phyloP scores from a whole-genome alignment of 2,888 invertebrate species.

The Polymixis flavicincta region DNA sequence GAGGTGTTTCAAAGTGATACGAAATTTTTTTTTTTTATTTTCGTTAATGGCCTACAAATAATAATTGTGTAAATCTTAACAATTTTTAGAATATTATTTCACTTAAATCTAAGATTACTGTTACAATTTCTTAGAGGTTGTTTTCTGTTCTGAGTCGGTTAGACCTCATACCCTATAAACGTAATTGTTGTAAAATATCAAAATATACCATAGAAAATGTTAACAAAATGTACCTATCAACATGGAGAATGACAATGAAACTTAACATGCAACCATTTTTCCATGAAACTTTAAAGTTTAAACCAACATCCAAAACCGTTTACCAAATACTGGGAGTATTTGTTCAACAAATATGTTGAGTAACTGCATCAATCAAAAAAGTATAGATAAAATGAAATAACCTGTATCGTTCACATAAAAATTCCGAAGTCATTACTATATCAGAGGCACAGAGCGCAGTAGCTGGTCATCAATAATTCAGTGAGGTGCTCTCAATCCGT shows the following conservation, averaged over 20 bases:
- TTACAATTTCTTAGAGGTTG: too few species aligned
- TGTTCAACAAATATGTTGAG: too few species aligned
- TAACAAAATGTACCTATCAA: neutral
- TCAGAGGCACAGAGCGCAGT: slow-evolving; percentile 52
- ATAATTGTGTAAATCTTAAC: too few species aligned
- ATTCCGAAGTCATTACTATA: slow-evolving; percentile 62
- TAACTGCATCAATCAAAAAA: slow-evolving; percentile 23
- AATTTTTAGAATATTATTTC: too few species aligned
- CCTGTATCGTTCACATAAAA: slow-evolving; percentile 52
- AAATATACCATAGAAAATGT: neutral
- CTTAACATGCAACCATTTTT: neutral
- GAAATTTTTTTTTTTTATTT: neutral
- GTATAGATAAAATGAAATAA: slow-evolving; percentile 49
- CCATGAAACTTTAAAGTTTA: neutral
- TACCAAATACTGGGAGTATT: too few species aligned
- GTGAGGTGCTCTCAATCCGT: slow-evolving; percentile 64
- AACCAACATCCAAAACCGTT: neutral
- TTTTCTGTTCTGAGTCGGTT: too few species aligned
- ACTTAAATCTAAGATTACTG: too few species aligned
- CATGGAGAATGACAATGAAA: neutral
- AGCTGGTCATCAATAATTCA: slow-evolving; percentile 68
- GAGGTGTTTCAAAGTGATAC: neutral
- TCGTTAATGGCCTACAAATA: too few species aligned
- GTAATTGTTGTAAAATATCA: neutral
- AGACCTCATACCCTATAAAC: too few species aligned